Base-by-base conservation (phyloP, 2,797 vertebrate species). In the Pagetopsis macropterus region DNA sequence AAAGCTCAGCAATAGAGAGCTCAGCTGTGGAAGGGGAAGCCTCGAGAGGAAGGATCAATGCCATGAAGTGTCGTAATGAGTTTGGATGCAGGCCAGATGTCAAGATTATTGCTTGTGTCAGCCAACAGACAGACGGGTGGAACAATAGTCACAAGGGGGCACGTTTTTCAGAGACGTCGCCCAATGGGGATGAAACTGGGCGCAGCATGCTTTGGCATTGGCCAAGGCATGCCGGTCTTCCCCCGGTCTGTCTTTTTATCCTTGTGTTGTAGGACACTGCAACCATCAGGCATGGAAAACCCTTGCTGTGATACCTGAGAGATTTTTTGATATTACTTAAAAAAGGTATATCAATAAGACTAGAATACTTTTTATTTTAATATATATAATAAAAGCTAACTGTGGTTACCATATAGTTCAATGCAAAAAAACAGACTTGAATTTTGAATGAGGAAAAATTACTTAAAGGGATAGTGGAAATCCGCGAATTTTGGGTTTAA, bases 31-130 rank as follows among this genome's bases (percentile, higher is more conserved):
- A 88, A 87, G 91, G 27, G 91, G 79, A 92, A 90, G 88, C 89
- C 92, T 92, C 84, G 17, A 61, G 89, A 88, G 87, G 84, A 88
- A 80, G 87, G 89, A 91, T 93, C 93, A 92, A 93, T 93, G 90
- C 88, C 87, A 89, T 84, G 75, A 78, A 85, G 92, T 88, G 88
- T 91, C 77, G 83, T 91, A 93, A 94, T 91, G 85, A 91, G 87
- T 92, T 92, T 93, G 93, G 92, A 92, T 70, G 52, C 48, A 71
- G 79, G 87, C 92, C 91, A 94, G 86, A 92, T 90, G 87, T 91
- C 84, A 86, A 87, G 87, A 93, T 93, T 93, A 94, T 87, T 90
- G 89, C 87, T 84, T 70, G 81, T 91, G 93, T 93, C 91, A 92
- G 91, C 92, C 89, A 93, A 91, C 87, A 93, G 91, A 91, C 87